Evolutionary conservation across 2,113 vertebrate genomes (phyloP).

Genomic region (Aspiorhynchus laticeps): DNA sequence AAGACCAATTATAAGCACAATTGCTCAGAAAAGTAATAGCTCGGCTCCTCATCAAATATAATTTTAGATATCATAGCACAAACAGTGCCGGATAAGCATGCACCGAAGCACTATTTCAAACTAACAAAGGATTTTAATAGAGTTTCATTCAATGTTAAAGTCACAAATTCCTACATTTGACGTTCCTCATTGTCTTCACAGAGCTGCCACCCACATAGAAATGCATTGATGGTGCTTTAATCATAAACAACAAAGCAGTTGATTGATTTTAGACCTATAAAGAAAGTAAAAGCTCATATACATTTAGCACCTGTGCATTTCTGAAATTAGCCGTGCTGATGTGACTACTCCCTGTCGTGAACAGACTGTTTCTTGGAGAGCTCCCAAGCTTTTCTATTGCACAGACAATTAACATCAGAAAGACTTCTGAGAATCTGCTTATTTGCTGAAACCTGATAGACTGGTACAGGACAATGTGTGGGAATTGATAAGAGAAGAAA

Average conservation of each 20-base stretch:
- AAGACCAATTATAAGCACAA: background rate
- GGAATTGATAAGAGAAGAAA: background rate
- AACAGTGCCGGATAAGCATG: background rate
- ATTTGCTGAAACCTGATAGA: slow-evolving; percentile 10
- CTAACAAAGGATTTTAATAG: background rate
- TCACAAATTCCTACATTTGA: background rate
- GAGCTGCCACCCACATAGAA: background rate
- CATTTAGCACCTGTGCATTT: background rate
- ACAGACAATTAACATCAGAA: background rate
- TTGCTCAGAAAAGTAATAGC: background rate
- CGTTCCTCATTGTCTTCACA: background rate
- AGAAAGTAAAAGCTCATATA: background rate
- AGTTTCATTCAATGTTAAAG: background rate
- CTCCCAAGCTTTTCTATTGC: background rate
- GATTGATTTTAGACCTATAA: background rate
- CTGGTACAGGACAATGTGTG: background rate
- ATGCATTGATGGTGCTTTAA: background rate
- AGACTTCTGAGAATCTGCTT: background rate
- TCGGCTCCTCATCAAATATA: background rate
- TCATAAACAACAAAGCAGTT: background rate
- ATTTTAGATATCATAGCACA: background rate
- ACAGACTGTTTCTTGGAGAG: background rate
- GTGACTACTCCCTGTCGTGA: background rate
- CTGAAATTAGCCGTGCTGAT: background rate
- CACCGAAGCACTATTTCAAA: background rate